phyloP scores from a whole-genome alignment of 1,140 invertebrate species.

The Psilanteris sp. region DNA sequence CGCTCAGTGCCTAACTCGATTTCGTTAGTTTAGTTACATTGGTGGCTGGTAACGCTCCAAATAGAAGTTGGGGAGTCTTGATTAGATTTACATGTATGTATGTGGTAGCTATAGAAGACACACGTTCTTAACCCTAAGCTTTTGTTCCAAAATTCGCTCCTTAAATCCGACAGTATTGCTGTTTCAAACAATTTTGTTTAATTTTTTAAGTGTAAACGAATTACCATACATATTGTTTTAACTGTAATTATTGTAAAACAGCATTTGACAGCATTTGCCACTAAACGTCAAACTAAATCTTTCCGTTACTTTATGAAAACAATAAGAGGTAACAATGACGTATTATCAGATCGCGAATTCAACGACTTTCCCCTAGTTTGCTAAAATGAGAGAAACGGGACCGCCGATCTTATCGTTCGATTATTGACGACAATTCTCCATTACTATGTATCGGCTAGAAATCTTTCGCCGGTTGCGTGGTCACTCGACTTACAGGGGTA shows the following conservation, averaged over 20 bases:
- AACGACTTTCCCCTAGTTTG: constrained; percentile 44
- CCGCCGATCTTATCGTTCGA: constrained; percentile 66
- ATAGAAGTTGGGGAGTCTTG: constrained; percentile 70
- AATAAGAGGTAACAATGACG: constrained; percentile 39
- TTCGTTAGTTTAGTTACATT: constrained; percentile 77
- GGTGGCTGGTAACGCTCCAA: constrained; percentile 74
- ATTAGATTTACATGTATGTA: constrained; percentile 77
- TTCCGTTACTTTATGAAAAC: constrained; percentile 12
- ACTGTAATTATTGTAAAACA: no score
- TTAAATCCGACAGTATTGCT: no score
- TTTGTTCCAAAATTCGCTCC: constrained; percentile 59
- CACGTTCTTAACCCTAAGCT: constrained; percentile 50
- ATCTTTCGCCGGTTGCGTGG: constrained; percentile 66
- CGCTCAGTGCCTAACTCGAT: constrained; percentile 73
- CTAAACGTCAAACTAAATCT: neutral
- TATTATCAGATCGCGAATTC: constrained; percentile 51
- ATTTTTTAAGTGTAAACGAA: no score
- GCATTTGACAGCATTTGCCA: no score
- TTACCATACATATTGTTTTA: no score
- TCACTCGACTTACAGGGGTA: constrained; percentile 61
- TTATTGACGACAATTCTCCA: constrained; percentile 69
- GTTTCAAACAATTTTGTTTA: no score
- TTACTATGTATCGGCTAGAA: constrained; percentile 69
- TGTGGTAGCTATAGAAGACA: constrained; percentile 21
- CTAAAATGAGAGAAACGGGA: constrained; percentile 60